phyloP scores from a whole-genome alignment of 2,888 invertebrate genomes.

The Abscondita cerata region DNA sequence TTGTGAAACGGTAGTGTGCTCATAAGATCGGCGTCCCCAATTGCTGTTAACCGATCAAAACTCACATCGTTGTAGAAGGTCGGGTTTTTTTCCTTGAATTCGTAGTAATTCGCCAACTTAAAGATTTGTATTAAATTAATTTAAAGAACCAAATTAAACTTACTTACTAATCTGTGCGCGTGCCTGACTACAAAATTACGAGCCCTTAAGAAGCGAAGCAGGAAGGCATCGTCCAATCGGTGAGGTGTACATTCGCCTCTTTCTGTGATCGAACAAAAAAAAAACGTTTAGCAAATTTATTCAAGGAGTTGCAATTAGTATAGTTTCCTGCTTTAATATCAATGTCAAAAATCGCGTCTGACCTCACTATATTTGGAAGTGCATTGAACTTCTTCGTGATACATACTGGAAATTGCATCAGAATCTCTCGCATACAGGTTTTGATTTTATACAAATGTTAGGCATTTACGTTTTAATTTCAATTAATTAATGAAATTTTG shows the following conservation, averaged over 20 bases:
- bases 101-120: constrained; percentile 78
- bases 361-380: too few species aligned
- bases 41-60: constrained; percentile 67
- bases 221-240: constrained; percentile 77
- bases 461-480: too few species aligned
- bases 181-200: constrained; percentile 74
- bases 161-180: constrained; percentile 74
- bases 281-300: too few species aligned
- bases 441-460: too few species aligned
- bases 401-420: too few species aligned
- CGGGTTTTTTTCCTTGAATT: constrained; percentile 76
- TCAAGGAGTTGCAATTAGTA: too few species aligned
- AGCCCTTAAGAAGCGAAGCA: constrained; percentile 77
- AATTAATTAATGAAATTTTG: too few species aligned
- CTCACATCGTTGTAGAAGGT: constrained; percentile 71
- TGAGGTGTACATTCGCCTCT: constrained; percentile 77
- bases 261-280: constrained; percentile 62
- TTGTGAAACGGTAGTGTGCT: constrained; percentile 79
- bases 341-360: too few species aligned
- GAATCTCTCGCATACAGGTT: too few species aligned
- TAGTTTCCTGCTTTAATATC: too few species aligned
- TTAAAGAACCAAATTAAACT: constrained; percentile 41
- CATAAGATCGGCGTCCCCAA: constrained; percentile 74
- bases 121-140: too few species aligned
- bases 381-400: too few species aligned